Evolutionary conservation across 2,888 invertebrate species (phyloP).

Genomic region (Thecocarcelia acutangulata): DNA sequence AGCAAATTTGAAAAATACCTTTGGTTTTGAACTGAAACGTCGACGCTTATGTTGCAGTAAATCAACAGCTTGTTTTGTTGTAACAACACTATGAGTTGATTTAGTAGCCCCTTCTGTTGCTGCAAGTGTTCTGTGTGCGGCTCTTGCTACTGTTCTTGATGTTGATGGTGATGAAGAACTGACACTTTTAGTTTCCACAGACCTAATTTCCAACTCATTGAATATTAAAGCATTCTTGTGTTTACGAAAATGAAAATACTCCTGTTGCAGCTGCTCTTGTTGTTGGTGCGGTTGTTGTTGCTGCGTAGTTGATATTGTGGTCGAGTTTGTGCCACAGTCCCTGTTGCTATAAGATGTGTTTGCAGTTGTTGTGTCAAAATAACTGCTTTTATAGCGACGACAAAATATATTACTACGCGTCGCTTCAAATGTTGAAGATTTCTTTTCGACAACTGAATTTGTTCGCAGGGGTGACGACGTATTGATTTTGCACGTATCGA

Average conservation of each 20-base stretch:
- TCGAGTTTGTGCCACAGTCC: background rate
- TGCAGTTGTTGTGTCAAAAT: slow-evolving; percentile 53
- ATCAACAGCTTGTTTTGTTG: slow-evolving; percentile 50
- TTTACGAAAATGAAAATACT: slow-evolving; percentile 40
- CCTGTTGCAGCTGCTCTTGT: background rate
- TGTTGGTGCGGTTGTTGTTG: background rate
- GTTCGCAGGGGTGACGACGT: slow-evolving; percentile 16
- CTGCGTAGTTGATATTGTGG: slow-evolving; percentile 16
- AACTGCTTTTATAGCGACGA: slow-evolving; percentile 71
- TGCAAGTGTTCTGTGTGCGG: slow-evolving; percentile 14
- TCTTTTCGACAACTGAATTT: slow-evolving; percentile 59
- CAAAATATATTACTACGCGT: slow-evolving; percentile 68
- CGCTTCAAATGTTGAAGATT: slow-evolving; percentile 67
- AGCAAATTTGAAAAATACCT: slow-evolving; percentile 68
- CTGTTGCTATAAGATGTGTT: slow-evolving; percentile 20
- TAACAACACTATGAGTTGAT: slow-evolving; percentile 4
- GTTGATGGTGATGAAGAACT: slow-evolving; percentile 24
- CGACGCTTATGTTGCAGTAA: slow-evolving; percentile 70
- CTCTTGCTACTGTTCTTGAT: slow-evolving; percentile 2
- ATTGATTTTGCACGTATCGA: slow-evolving; percentile 56
- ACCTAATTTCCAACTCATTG: slow-evolving; percentile 61
- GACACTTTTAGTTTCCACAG: slow-evolving; percentile 27
- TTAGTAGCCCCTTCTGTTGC: slow-evolving; percentile 22
- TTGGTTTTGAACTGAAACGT: slow-evolving; percentile 70
- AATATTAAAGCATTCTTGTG: slow-evolving; percentile 51